Evolutionary conservation across 2,888 invertebrate genomes (phyloP), one percentile per base, ranked within the genome.

Genomic region (Scaptomyza parva): DNA sequence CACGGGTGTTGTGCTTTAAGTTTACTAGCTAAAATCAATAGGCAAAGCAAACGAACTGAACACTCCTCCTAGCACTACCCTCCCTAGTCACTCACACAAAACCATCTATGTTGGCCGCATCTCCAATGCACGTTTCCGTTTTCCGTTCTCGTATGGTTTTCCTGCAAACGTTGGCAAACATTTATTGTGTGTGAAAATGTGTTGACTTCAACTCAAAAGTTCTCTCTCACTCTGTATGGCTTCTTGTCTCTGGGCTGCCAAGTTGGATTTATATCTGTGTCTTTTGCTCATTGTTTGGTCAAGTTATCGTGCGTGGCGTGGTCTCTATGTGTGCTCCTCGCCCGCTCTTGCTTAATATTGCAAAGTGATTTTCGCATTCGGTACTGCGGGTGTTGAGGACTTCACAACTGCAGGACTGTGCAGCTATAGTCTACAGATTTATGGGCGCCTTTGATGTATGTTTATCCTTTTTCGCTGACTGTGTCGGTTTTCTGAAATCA

Each of bases 171-270:
- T 65, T 75, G 50, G 79, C 83, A 83, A 85, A 87, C 87, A 83
- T 88, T 84, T 88, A 84, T 84, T 84, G 88, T 83, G 83, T 84
- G 83, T 84, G 83, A 86, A 84, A 88, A 88, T 84, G 86, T 75
- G 83, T 83, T 88, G 83, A 82, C 80, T 87, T 86, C 86, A 77
- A 79, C 86, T 87, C 83, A 83, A 88, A 86, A 83, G 79, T 85
- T 73, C 65, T 48, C 40, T 26, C 30, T 64, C 35, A 3, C 20
- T 14, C 28, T 43, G 3, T 30, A 26, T 47, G 45, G 43, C 18
- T 28, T 28, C 9, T 22, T 43, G 53, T 61, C 43, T 55, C 40
- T 45, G 41, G 28, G 55, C 58, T 84, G 78, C 81, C 82, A 81
- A 86, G 77, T 76, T 73, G 83, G 59, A 87, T 87, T 82, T 85